A percentile compares a stretch with the other conserved stretches of the same genome.
Evolutionary conservation across 2,888 invertebrate genomes (phyloP).

Genomic region (Drosophila limbata): DNA sequence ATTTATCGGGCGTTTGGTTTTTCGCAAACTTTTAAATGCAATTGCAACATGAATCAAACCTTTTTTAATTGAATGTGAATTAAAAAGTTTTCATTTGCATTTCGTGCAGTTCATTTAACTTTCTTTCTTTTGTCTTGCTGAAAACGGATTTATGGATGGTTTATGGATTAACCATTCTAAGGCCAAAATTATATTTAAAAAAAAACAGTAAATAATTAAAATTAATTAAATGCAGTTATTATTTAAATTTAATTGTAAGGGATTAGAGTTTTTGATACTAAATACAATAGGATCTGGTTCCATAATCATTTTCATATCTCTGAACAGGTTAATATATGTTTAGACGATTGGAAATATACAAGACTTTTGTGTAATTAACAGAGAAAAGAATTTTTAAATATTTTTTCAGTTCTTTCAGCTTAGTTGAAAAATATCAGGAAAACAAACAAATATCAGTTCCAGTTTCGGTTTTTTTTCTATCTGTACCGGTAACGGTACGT

Average conservation of each 20-base stretch:
- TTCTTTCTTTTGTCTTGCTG: background rate
- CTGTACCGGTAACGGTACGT: too few relatives aligned
- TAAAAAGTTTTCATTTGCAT: slow-evolving; percentile 16
- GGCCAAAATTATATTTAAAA: too few relatives aligned
- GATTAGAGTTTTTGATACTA: background rate
- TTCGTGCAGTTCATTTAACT: slow-evolving; percentile 7
- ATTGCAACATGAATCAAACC: slow-evolving; percentile 30
- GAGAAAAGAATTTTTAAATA: too few relatives aligned
- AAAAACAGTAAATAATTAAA: background rate
- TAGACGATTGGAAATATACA: too few relatives aligned
- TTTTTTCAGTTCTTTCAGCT: too few relatives aligned
- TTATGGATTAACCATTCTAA: background rate
- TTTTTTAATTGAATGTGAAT: slow-evolving; percentile 30
- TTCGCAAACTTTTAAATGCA: slow-evolving; percentile 33
- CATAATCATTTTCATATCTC: too few relatives aligned
- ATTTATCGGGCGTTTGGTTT: slow-evolving; percentile 15
- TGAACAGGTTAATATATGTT: too few relatives aligned
- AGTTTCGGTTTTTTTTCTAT: too few relatives aligned
- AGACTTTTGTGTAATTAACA: too few relatives aligned
- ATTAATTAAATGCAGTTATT: background rate
- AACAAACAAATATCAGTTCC: too few relatives aligned
- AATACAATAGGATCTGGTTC: background rate
- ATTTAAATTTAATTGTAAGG: background rate
- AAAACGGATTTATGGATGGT: background rate
- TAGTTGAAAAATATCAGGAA: too few relatives aligned